phyloP scores from a whole-genome alignment of 2,113 vertebrate species.

The Accipiter virgatus region DNA sequence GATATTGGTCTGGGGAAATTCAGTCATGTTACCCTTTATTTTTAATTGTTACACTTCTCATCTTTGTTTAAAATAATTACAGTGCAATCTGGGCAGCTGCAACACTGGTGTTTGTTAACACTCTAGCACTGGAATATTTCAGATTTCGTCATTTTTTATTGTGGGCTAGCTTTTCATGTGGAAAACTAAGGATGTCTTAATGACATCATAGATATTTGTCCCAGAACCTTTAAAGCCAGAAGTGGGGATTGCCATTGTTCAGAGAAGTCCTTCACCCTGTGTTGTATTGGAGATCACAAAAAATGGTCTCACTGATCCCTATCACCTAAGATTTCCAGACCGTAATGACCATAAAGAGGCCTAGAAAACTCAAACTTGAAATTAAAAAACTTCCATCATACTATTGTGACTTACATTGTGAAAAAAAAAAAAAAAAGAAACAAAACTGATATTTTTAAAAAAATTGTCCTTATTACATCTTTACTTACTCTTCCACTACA shows the following conservation, averaged over 20 bases:
- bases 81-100: neutral
- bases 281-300: neutral
- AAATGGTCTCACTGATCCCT: neutral
- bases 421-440: neutral
- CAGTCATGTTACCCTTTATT: neutral
- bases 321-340: neutral
- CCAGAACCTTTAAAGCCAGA: neutral
- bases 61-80: neutral
- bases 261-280: neutral
- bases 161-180: neutral
- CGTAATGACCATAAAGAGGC: neutral
- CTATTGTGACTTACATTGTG: neutral
- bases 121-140: neutral
- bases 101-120: neutral
- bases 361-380: neutral
- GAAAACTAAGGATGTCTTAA: neutral
- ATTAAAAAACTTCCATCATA: neutral
- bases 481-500: neutral
- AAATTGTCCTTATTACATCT: neutral
- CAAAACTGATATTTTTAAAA: neutral
- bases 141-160: neutral
- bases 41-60: neutral
- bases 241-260: neutral
- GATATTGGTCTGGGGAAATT: neutral
- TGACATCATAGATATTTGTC: neutral